These are phyloP conservation scores for Bombus balteatus DNA, from an alignment of 1,140 invertebrate genomes.

Conservation along the genomic window DNA sequence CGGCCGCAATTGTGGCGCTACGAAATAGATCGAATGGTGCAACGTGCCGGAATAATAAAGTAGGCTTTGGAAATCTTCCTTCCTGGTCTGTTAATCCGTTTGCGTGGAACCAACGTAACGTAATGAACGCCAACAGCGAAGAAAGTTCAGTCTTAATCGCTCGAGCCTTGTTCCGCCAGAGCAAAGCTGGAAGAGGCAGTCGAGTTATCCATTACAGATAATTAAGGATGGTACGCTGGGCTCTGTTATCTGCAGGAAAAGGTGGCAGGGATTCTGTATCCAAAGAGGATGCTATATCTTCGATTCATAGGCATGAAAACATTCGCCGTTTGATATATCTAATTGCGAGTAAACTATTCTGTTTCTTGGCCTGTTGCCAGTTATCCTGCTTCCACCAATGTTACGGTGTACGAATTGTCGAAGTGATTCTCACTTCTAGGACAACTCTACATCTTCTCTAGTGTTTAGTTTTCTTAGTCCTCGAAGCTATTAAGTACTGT, in stretches of 20 bases:
- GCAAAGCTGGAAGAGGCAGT: background rate
- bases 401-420: no score
- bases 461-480: no score
- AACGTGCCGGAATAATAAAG: conserved; percentile 13
- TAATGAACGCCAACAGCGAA: background rate
- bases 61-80: background rate
- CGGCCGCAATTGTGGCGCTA: background rate
- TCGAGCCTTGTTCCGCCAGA: background rate
- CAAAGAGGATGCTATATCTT: background rate
- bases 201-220: conserved; percentile 8
- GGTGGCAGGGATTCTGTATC: background rate
- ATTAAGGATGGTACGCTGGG: background rate
- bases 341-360: background rate
- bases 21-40: background rate
- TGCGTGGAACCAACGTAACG: background rate
- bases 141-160: background rate
- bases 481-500: no score
- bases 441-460: no score
- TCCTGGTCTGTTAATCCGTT: conserved; percentile 8
- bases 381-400: no score
- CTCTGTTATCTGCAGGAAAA: background rate
- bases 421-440: no score
- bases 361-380: background rate
- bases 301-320: background rate
- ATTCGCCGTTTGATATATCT: background rate